Evolutionary conservation across 2,797 vertebrate genomes (phyloP), one percentile per base, ranked within the genome.

Genomic region (Holocentrus rufus): DNA sequence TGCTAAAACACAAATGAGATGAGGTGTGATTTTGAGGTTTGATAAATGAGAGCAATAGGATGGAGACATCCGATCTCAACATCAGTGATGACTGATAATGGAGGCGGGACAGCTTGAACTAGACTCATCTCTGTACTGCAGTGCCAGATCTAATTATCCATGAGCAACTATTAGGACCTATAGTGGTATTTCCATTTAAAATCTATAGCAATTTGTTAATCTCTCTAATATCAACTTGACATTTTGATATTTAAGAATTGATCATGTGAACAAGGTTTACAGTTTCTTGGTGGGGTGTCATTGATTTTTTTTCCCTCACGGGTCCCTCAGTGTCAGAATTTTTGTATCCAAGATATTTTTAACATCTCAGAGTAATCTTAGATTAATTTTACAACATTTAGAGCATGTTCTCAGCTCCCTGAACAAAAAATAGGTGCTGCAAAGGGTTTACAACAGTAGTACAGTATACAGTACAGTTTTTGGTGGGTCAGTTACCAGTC

Each of bases 1-100:
- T 89, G 87, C 84, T 88, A 71, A 72, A 79, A 80, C 66, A 71
- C 76, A 76, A 54, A 62, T 34, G 31, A 61, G 56, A 62, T 72
- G 49, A 58, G 15, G n/a, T 77, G 27, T 39, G 53, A 61, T 60
- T 22, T 30, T 56, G 9, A 22, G n/a, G 8, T 20, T 2, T 34
- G 36, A 65, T 36, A 23, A 59, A 13, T 27, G n/a, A 56, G 68
- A 81, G 82, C 79, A 84, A 81, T 83, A 82, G 63, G 23, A 53
- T 52, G 23, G 49, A 76, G 65, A 55, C 8, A 20, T 20, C 0
- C 44, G 17, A 46, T 46, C 15, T 46, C 15, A 46, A 3, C 42
- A 15, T 46, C 14, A 17, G 4, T 46, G 5, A 17, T 46, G 1
- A 46, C 42, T 46, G 25, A 27, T 14, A 22, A 56, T 17, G 7